Evolutionary conservation across 1,140 invertebrate species (phyloP).

Genomic region (Thereuonema tuberculata): DNA sequence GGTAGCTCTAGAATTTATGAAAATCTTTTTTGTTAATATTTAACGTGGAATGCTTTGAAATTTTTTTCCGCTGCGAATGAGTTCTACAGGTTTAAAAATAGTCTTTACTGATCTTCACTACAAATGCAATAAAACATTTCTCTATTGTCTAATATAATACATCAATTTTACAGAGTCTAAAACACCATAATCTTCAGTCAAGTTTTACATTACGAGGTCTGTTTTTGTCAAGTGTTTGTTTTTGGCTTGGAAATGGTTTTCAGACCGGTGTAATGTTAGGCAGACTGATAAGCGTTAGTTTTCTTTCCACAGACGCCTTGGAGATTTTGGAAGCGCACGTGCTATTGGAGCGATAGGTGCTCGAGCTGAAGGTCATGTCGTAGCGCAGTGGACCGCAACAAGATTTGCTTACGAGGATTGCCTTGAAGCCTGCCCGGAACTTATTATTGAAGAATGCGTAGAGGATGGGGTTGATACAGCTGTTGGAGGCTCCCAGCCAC

Average conservation of each 20-base stretch:
- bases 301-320: neutral
- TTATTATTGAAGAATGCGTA: slow-evolving; percentile 41
- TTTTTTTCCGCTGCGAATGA: too few species aligned
- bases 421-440: slow-evolving; percentile 35
- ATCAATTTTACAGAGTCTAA: too few species aligned
- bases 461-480: slow-evolving; percentile 38
- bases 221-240: too few species aligned
- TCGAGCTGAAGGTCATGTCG: neutral
- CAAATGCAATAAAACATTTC: too few species aligned
- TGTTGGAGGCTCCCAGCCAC: slow-evolving; percentile 38
- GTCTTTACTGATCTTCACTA: too few species aligned
- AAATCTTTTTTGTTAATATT: too few species aligned
- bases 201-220: too few species aligned
- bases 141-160: too few species aligned
- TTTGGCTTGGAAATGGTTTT: neutral
- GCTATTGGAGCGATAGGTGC: slow-evolving; percentile 5
- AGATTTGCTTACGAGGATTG: slow-evolving; percentile 24
- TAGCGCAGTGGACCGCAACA: slow-evolving; percentile 27
- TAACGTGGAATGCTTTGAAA: too few species aligned
- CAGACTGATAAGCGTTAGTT: neutral
- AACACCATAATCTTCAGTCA: too few species aligned
- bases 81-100: too few species aligned
- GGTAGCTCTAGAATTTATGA: too few species aligned
- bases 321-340: slow-evolving; percentile 5
- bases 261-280: neutral